phyloP scores from a whole-genome alignment of 2,797 vertebrate species.

The Xenops minutus region DNA sequence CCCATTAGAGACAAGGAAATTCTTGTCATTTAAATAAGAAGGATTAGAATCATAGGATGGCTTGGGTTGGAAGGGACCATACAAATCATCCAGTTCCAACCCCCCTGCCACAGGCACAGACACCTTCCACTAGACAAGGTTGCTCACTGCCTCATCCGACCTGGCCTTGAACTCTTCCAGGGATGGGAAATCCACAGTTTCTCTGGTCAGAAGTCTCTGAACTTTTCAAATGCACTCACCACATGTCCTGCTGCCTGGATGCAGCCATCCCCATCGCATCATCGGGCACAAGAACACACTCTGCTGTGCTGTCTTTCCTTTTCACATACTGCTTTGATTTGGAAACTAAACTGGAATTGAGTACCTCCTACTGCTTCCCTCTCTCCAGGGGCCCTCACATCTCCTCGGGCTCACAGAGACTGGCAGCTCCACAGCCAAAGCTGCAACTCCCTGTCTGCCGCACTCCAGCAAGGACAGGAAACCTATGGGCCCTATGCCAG shows the following conservation, averaged over 20 bases:
- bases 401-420: fast-evolving
- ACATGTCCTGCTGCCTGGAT: not conserved
- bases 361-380: not conserved
- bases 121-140: not conserved
- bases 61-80: not conserved
- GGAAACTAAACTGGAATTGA: not conserved
- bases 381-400: not conserved
- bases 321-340: not conserved
- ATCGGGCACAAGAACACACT: fast-evolving
- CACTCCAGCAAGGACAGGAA: not conserved
- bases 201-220: not conserved
- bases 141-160: not conserved
- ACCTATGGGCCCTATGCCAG: not conserved
- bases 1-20: not conserved
- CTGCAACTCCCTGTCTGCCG: not conserved
- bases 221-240: not conserved
- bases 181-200: not conserved
- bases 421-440: not conserved
- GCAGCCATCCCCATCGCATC: fast-evolving
- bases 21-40: not conserved
- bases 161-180: not conserved
- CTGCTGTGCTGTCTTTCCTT: not conserved
- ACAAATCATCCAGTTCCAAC: not conserved
- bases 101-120: not conserved
- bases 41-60: not conserved